Percentiles rank a stretch among this genome's conserved stretches.
These are phyloP conservation scores for Anniella stebbinsi DNA, from an alignment of 2,797 vertebrate genomes.

Conservation along the genomic window DNA sequence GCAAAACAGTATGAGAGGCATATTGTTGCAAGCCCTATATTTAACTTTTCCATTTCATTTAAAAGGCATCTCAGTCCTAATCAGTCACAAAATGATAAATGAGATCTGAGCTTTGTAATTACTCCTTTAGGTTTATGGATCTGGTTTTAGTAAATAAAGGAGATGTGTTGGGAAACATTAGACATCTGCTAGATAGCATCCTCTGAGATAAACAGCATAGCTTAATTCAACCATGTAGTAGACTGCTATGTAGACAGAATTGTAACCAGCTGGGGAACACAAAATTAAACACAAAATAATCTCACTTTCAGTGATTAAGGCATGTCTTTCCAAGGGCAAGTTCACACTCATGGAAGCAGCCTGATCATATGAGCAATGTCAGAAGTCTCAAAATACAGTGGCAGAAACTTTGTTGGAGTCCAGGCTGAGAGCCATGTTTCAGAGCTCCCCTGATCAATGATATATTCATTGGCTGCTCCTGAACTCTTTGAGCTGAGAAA, in stretches of 20 bases:
- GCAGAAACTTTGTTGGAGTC: background rate
- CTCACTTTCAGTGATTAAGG: background rate
- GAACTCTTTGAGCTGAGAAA: background rate
- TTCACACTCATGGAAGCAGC: background rate
- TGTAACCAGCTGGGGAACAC: conserved; percentile 50
- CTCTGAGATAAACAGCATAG: conserved; percentile 55
- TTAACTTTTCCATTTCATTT: conserved; percentile 4
- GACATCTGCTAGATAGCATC: conserved; percentile 71
- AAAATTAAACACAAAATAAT: background rate
- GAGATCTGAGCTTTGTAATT: conserved; percentile 53
- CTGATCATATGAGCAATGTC: background rate
- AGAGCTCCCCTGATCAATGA: background rate
- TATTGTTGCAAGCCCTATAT: background rate
- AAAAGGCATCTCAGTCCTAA: background rate
- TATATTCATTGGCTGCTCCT: background rate
- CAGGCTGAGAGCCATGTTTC: background rate
- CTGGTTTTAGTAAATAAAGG: conserved; percentile 42
- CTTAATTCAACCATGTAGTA: conserved; percentile 45
- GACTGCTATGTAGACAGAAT: conserved; percentile 50
- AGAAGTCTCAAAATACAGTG: background rate
- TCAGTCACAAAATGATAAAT: conserved; percentile 30
- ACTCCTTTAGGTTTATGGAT: conserved; percentile 56
- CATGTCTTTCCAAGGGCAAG: background rate
- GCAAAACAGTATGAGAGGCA: background rate
- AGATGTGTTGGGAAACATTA: conserved; percentile 64